Percentiles rank a stretch among this genome's conserved stretches.
Conservation (phyloP, 2,797 vertebrate species). For the Danio aesculapii region DNA sequence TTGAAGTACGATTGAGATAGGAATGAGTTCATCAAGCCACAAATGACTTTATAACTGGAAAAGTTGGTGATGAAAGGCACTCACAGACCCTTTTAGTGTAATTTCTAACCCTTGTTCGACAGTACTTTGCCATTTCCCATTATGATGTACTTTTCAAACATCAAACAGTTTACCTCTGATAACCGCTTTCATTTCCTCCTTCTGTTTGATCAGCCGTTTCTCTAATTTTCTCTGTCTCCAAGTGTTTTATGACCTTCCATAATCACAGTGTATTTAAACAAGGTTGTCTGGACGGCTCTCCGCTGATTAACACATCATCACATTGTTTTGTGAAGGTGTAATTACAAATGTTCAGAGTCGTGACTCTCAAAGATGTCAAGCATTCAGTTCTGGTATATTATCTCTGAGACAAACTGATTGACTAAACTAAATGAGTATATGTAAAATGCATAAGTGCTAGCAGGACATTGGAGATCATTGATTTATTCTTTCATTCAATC, state of each 20-base stretch:
- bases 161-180: slow-evolving; percentile 75
- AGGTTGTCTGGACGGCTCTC: slow-evolving; percentile 57
- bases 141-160: slow-evolving; percentile 74
- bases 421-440: too few species aligned
- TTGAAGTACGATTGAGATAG: slow-evolving; percentile 2
- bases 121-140: slow-evolving; percentile 73
- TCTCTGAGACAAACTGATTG: too few species aligned
- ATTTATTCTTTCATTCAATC: too few species aligned
- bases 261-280: slow-evolving; percentile 72
- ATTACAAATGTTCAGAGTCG: slow-evolving; percentile 27
- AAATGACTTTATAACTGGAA: slow-evolving; percentile 21
- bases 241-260: slow-evolving; percentile 69
- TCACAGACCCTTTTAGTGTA: slow-evolving; percentile 61
- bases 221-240: slow-evolving; percentile 63
- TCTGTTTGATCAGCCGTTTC: slow-evolving; percentile 70
- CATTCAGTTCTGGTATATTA: neutral
- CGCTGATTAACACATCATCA: slow-evolving; percentile 44
- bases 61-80: slow-evolving; percentile 65
- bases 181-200: slow-evolving; percentile 72
- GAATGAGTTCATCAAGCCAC: slow-evolving; percentile 32
- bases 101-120: slow-evolving; percentile 65
- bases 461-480: too few species aligned
- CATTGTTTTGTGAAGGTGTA: slow-evolving; percentile 40
- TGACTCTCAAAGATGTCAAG: neutral
- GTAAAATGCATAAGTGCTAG: too few species aligned